These are phyloP conservation scores for Aphis craccivora DNA, from an alignment of 1,140 invertebrate species.

Conservation along the genomic window DNA sequence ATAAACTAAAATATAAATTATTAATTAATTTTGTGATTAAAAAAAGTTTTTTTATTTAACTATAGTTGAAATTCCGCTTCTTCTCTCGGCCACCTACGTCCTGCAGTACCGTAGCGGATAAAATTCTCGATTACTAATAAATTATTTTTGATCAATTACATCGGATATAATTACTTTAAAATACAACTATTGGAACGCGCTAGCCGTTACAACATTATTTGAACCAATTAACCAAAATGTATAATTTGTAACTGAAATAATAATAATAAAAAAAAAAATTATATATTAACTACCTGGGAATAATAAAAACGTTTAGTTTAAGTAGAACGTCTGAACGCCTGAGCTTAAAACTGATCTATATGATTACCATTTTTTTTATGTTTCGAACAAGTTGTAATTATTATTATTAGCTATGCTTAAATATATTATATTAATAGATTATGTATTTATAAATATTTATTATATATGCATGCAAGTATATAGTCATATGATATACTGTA, in stretches of 20 bases:
- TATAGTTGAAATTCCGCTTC: not conserved
- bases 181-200: not conserved
- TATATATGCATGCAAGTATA: not conserved
- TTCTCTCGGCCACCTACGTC: not conserved
- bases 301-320: not conserved
- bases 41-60: not conserved
- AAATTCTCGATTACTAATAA: not conserved
- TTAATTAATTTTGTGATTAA: not conserved
- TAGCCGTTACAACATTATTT: not conserved
- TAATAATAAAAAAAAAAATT: not conserved
- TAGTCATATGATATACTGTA: not conserved
- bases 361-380: not conserved
- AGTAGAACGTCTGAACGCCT: not conserved
- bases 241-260: not conserved
- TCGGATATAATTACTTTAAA: not conserved
- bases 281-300: not conserved
- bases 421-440: too few species aligned
- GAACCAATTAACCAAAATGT: not conserved
- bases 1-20: not conserved
- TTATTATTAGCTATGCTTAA: not conserved
- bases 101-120: not conserved
- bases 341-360: not conserved
- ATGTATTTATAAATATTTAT: not conserved
- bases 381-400: not conserved
- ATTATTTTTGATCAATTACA: conserved; percentile 15